These are phyloP conservation scores for Muscicapa adusta DNA, from an alignment of 2,113 vertebrate species.

Conservation along the genomic window DNA sequence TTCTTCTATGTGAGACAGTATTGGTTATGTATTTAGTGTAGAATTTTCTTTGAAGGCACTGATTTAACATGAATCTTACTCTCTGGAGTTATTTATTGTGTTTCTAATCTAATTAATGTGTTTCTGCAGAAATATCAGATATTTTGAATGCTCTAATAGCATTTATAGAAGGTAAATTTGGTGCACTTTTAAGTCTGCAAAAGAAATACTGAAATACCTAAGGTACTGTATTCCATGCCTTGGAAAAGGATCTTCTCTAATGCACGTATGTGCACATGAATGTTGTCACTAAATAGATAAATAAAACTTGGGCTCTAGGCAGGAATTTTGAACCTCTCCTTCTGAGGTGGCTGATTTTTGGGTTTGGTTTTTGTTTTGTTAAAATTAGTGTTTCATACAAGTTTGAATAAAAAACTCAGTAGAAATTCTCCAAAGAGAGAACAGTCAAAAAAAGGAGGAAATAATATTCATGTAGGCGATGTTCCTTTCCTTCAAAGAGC, in stretches of 20 bases:
- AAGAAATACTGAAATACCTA: not conserved
- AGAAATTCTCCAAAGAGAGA: slow-evolving; percentile 7
- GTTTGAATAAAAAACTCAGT: slow-evolving; percentile 9
- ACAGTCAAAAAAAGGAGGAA: not conserved
- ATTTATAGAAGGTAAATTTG: not conserved
- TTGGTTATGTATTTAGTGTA: not conserved
- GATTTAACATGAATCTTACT: not conserved
- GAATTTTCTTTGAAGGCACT: not conserved
- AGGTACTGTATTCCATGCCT: not conserved
- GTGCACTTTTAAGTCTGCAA: not conserved
- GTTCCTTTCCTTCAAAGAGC: not conserved
- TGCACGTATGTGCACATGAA: not conserved
- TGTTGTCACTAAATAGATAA: not conserved
- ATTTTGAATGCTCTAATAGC: not conserved
- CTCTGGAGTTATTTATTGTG: not conserved
- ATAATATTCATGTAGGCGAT: not conserved
- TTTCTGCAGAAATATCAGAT: not conserved
- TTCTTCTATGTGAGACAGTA: not conserved
- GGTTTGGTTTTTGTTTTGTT: not conserved
- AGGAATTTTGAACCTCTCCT: slow-evolving; percentile 16
- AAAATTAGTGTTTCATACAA: slow-evolving; percentile 18
- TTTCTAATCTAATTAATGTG: not conserved
- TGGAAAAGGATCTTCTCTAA: not conserved
- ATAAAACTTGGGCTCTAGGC: not conserved
- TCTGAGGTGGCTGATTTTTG: not conserved